Conservation (phyloP, 2,797 vertebrate species). For the Phrynocephalus guinanensis region DNA sequence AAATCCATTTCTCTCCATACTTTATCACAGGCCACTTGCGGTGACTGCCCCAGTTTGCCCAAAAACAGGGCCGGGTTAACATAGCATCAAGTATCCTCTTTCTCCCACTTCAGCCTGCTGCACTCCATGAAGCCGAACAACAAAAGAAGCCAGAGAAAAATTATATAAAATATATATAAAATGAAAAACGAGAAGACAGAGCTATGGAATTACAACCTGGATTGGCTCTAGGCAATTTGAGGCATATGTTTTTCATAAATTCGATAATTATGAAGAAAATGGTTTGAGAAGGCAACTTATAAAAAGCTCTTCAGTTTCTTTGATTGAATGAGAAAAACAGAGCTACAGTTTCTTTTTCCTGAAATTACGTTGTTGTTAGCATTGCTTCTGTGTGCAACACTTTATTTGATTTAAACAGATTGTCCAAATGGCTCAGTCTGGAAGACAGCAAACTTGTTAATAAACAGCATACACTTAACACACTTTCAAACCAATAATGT, state of each 20-base stretch:
- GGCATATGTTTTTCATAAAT: background rate
- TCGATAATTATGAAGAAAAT: constrained; percentile 4
- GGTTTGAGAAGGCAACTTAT: constrained; percentile 5
- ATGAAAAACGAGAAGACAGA: background rate
- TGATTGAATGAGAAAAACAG: constrained; percentile 25
- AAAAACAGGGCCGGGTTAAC: too few relatives aligned
- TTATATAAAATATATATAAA: background rate
- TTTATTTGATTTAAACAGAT: background rate
- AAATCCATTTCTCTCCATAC: too few relatives aligned
- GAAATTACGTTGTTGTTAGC: background rate
- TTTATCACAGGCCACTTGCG: too few relatives aligned
- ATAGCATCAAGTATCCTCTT: background rate
- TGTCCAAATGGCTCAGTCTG: constrained; percentile 6
- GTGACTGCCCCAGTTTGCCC: too few relatives aligned
- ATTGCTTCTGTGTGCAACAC: background rate
- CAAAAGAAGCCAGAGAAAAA: background rate
- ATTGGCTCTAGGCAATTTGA: background rate
- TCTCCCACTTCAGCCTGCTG: background rate
- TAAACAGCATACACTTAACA: background rate
- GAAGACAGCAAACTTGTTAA: constrained; percentile 11
- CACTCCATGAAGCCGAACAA: background rate
- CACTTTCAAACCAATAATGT: background rate
- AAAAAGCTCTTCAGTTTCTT: background rate
- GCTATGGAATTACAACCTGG: background rate
- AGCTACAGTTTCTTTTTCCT: constrained; percentile 7